A percentile compares a stretch with the other conserved stretches of the same genome.
Conservation (phyloP, 2,888 invertebrate species). For the Dolichomitus sp. region DNA sequence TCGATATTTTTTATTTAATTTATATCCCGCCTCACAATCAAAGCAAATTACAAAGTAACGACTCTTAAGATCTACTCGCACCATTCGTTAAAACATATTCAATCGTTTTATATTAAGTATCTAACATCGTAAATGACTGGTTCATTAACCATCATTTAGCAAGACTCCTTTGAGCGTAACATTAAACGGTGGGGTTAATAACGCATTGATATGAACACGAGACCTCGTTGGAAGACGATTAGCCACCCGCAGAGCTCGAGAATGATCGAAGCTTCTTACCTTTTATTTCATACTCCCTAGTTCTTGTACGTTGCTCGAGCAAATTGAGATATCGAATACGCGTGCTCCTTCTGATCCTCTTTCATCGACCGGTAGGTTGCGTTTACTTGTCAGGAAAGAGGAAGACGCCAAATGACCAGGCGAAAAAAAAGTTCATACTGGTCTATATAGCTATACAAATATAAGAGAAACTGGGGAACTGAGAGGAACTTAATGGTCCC, state of each 20-base stretch:
- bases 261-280: slow-evolving; percentile 39
- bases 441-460: slow-evolving; percentile 17
- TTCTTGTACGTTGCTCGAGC: slow-evolving; percentile 34
- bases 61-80: too few relatives aligned
- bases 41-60: too few relatives aligned
- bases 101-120: not conserved
- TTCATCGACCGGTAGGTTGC: not conserved
- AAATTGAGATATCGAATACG: slow-evolving; percentile 62
- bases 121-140: not conserved
- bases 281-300: slow-evolving; percentile 1
- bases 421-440: slow-evolving; percentile 15
- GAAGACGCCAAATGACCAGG: slow-evolving; percentile 7
- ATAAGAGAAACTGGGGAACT: slow-evolving; percentile 17
- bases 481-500: slow-evolving; percentile 45
- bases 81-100: not conserved
- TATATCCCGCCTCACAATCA: too few relatives aligned
- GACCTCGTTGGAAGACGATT: slow-evolving; percentile 46
- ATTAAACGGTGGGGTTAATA: slow-evolving; percentile 18
- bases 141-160: slow-evolving; percentile 2
- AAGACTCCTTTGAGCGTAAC: slow-evolving; percentile 4
- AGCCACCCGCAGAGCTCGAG: slow-evolving; percentile 56
- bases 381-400: slow-evolving; percentile 9
- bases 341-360: slow-evolving; percentile 7
- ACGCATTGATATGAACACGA: slow-evolving; percentile 22
- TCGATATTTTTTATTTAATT: too few relatives aligned